Percentiles rank a stretch among this genome's conserved stretches.
phyloP scores from a whole-genome alignment of 1,140 invertebrate genomes.

The Aphelenchoides avenae region DNA sequence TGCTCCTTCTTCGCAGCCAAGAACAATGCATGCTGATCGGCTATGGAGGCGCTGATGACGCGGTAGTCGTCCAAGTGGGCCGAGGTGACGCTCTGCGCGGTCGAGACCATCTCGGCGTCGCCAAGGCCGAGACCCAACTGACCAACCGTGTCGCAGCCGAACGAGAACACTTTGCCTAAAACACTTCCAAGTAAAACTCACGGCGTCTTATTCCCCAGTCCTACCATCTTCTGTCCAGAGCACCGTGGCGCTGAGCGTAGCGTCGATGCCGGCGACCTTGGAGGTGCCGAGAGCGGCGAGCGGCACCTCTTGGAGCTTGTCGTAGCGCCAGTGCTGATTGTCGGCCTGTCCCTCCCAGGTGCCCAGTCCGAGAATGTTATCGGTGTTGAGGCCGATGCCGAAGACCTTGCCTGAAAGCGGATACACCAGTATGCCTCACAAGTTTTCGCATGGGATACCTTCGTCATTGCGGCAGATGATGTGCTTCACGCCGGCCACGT shows the following conservation, averaged over 20 bases:
- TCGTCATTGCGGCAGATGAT: slow-evolving; percentile 32
- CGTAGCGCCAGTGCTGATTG: slow-evolving; percentile 51
- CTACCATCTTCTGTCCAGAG: slow-evolving; percentile 51
- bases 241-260: slow-evolving; percentile 46
- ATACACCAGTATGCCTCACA: slow-evolving; percentile 4
- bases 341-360: slow-evolving; percentile 47
- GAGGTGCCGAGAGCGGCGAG: slow-evolving; percentile 30
- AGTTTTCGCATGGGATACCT: slow-evolving; percentile 24
- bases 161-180: slow-evolving; percentile 48
- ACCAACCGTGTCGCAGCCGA: slow-evolving; percentile 54
- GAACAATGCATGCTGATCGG: slow-evolving; percentile 52
- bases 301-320: slow-evolving; percentile 34
- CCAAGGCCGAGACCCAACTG: slow-evolving; percentile 56
- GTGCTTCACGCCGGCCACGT: slow-evolving; percentile 53
- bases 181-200: slow-evolving; percentile 5
- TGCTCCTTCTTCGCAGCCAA: slow-evolving; percentile 35
- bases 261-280: slow-evolving; percentile 45
- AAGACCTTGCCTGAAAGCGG: slow-evolving; percentile 45
- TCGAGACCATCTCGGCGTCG: slow-evolving; percentile 48
- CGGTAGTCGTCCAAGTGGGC: slow-evolving; percentile 50
- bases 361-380: slow-evolving; percentile 54
- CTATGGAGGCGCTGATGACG: slow-evolving; percentile 45
- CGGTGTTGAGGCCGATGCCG: slow-evolving; percentile 55
- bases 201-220: slow-evolving; percentile 14
- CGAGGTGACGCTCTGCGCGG: slow-evolving; percentile 43